Conservation (phyloP, 2,888 invertebrate genomes). For the Lasioglossum oenotherae region DNA sequence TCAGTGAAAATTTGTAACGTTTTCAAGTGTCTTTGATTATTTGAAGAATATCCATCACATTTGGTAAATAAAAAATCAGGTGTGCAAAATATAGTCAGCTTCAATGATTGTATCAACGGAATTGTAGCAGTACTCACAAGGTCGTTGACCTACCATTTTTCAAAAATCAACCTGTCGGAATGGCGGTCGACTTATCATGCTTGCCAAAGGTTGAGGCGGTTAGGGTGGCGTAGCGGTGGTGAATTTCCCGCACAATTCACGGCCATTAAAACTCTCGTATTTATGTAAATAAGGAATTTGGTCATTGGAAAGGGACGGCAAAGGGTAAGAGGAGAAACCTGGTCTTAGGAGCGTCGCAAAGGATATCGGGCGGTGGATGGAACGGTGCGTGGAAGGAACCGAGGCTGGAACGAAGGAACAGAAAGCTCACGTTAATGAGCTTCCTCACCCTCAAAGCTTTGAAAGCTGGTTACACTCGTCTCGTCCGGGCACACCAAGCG, state of each 20-base stretch:
- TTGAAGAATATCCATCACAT: not conserved
- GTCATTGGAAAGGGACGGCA: slow-evolving; percentile 28
- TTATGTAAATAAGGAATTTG: slow-evolving; percentile 80
- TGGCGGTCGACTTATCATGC: not conserved
- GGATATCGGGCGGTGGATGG: slow-evolving; percentile 64
- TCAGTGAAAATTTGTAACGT: not conserved
- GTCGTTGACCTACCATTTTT: not conserved
- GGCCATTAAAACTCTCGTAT: slow-evolving; percentile 75
- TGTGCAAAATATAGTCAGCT: not conserved
- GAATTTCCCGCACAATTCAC: slow-evolving; percentile 59
- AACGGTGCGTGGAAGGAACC: slow-evolving; percentile 68
- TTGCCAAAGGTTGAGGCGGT: not conserved
- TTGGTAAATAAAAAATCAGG: not conserved
- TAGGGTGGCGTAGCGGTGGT: slow-evolving; percentile 6
- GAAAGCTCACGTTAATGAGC: slow-evolving; percentile 84
- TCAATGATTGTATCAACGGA: not conserved
- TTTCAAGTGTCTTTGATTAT: not conserved
- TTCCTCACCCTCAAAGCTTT: slow-evolving; percentile 82
- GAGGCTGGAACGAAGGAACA: slow-evolving; percentile 71
- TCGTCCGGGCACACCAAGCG: slow-evolving; percentile 67
- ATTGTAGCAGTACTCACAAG: not conserved
- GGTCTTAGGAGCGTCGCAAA: slow-evolving; percentile 54
- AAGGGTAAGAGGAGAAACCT: slow-evolving; percentile 31
- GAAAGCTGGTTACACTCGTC: slow-evolving; percentile 81
- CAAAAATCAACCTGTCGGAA: not conserved